These are phyloP conservation scores for Orchestia grillus DNA, from an alignment of 1,140 invertebrate species.

Conservation along the genomic window DNA sequence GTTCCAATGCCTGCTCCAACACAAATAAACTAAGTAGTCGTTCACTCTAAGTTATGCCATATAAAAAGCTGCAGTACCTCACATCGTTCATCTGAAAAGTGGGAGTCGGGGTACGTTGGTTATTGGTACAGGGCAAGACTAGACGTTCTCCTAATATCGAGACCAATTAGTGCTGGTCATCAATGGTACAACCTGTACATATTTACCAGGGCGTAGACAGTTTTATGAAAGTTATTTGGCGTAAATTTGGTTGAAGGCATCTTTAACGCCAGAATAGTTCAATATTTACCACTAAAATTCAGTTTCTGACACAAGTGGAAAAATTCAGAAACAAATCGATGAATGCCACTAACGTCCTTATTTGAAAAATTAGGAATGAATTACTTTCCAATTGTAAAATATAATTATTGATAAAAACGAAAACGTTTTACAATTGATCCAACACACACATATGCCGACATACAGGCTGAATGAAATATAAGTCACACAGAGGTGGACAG, in stretches of 20 bases:
- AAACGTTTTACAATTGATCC: no score
- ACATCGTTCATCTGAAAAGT: slow-evolving; percentile 2
- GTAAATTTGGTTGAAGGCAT: not conserved
- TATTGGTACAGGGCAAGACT: not conserved
- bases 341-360: not conserved
- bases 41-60: not conserved
- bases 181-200: not conserved
- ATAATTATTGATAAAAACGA: no score
- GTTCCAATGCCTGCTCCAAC: not conserved
- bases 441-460: no score
- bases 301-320: not conserved
- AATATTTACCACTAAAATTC: not conserved
- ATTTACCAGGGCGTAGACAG: not conserved
- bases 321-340: not conserved
- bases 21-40: not conserved
- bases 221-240: not conserved
- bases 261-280: not conserved
- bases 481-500: no score
- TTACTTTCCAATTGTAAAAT: no score
- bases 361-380: no score
- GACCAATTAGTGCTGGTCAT: not conserved
- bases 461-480: no score
- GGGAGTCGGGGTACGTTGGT: not conserved
- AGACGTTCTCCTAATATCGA: not conserved
- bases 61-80: not conserved